Conservation (phyloP, 35 echinoderm and acorn worm genomes). For the Apostichopus japonicus region DNA sequence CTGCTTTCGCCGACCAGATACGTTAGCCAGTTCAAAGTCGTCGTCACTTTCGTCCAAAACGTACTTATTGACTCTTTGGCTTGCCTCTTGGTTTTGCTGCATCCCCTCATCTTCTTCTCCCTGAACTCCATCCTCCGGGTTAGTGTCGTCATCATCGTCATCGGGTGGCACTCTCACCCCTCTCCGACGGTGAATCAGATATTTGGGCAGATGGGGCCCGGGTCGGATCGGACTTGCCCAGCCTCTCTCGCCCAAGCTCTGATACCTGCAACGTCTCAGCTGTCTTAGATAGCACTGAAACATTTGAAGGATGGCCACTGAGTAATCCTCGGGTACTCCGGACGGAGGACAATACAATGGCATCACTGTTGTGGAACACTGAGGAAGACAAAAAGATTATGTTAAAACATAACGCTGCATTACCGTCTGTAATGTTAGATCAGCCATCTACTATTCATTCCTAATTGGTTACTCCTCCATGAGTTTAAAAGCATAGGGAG, state of each 20-base stretch:
- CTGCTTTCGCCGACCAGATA: neutral
- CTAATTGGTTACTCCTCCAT: too few species aligned
- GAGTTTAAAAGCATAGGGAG: too few species aligned
- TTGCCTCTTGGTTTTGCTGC: neutral
- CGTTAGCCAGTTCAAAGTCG: slow-evolving; percentile 26
- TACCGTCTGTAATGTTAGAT: too few species aligned
- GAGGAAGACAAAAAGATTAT: neutral
- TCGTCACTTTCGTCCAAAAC: slow-evolving; percentile 33
- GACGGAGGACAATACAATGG: neutral
- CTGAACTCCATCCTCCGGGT: neutral
- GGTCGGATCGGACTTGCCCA: slow-evolving; percentile 30
- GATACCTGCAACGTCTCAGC: neutral
- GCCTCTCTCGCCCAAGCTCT: neutral
- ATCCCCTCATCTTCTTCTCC: neutral
- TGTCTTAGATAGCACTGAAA: slow-evolving; percentile 21
- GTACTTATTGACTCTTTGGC: neutral
- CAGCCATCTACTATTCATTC: too few species aligned
- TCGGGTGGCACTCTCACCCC: slow-evolving; percentile 2
- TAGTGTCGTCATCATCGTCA: neutral
- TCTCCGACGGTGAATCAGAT: slow-evolving; percentile 35
- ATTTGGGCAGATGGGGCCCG: slow-evolving; percentile 33
- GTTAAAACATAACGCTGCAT: neutral
- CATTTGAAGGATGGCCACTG: slow-evolving; percentile 41
- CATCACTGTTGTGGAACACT: neutral
- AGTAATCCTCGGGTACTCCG: neutral